These are phyloP conservation scores for Notolabrus celidotus DNA, from an alignment of 2,797 vertebrate species.

Conservation along the genomic window DNA sequence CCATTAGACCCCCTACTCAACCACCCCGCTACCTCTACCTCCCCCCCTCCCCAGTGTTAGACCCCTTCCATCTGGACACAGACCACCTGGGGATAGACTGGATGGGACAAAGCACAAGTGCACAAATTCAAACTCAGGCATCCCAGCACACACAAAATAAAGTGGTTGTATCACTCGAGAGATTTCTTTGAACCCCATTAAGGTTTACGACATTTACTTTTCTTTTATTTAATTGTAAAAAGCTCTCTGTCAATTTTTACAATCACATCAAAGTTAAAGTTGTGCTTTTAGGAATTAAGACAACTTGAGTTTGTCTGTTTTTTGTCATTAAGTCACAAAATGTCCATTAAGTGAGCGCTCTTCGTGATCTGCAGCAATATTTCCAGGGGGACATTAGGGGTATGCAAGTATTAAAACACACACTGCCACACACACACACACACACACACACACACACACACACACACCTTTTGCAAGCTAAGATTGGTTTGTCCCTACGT, in stretches of 20 bases:
- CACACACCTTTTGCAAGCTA: slow-evolving; percentile 13
- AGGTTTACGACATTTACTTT: too few species aligned
- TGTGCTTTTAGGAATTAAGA: too few species aligned
- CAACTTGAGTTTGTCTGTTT: too few species aligned
- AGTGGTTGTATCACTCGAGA: background rate
- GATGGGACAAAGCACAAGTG: slow-evolving; percentile 19
- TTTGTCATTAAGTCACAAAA: too few species aligned
- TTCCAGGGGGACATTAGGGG: background rate
- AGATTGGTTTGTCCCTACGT: slow-evolving; percentile 24
- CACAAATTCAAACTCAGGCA: background rate
- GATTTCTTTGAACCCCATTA: too few species aligned
- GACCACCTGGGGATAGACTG: slow-evolving; percentile 70
- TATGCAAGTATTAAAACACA: background rate
- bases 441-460: too few species aligned
- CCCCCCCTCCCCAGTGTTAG: slow-evolving; percentile 32
- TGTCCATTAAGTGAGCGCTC: too few species aligned
- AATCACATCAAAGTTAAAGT: too few species aligned
- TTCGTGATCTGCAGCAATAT: background rate
- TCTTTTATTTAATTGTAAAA: too few species aligned
- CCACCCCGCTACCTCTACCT: slow-evolving; percentile 51
- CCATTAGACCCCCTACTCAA: slow-evolving; percentile 88
- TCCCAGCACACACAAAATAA: background rate
- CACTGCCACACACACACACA: background rate
- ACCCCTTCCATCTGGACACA: slow-evolving; percentile 81
- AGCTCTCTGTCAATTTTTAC: too few species aligned